Conservation (phyloP, 2,888 invertebrate genomes). For the Ramazzottius varieornatus region DNA sequence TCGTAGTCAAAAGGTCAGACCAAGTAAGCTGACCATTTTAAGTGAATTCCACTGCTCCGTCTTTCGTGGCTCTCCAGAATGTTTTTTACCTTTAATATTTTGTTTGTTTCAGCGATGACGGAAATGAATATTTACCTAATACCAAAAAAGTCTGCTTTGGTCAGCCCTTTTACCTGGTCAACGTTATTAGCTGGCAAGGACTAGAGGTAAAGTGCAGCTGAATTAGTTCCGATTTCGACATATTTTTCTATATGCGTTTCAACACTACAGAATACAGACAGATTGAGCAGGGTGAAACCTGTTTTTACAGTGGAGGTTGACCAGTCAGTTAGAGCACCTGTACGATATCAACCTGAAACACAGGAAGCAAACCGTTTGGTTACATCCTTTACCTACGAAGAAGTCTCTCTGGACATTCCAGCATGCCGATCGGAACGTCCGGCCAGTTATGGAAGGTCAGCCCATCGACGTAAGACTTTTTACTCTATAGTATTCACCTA, state of each 20-base stretch:
- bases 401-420: background rate
- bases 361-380: background rate
- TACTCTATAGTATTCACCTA: too few relatives aligned
- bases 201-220: background rate
- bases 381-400: background rate
- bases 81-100: too few relatives aligned
- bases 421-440: background rate
- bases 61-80: too few relatives aligned
- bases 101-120: too few relatives aligned
- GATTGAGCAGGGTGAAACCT: background rate
- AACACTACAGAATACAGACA: too few relatives aligned
- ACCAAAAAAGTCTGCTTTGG: background rate
- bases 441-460: background rate
- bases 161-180: background rate
- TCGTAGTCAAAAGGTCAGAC: background rate
- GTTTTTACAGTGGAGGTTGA: background rate
- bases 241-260: too few relatives aligned
- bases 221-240: background rate
- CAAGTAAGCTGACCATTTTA: background rate
- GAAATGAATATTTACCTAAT: background rate
- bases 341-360: background rate
- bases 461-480: background rate
- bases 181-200: background rate
- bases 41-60: background rate
- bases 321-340: background rate